Evolutionary conservation across 2,797 vertebrate genomes (phyloP).

Genomic region (Bradypus variegatus): DNA sequence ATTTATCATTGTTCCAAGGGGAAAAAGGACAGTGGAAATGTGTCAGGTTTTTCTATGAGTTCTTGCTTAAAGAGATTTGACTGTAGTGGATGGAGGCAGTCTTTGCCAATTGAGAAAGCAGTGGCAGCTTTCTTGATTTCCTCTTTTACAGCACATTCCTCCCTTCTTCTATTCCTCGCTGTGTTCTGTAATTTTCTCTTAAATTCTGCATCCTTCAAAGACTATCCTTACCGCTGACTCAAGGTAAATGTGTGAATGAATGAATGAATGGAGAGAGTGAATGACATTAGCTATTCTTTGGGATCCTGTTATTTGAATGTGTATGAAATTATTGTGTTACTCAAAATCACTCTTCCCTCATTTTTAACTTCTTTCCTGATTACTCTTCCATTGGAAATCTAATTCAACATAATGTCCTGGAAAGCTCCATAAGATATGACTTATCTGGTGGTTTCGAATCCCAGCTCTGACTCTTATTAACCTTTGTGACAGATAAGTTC

Average conservation of each 20-base stretch:
- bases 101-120: not conserved
- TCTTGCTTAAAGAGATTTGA: not conserved
- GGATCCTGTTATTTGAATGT: not conserved
- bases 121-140: not conserved
- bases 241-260: not conserved
- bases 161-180: not conserved
- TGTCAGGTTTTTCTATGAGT: not conserved
- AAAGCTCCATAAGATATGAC: not conserved
- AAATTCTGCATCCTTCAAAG: not conserved
- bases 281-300: not conserved
- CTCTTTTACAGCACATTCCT: not conserved
- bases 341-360: not conserved
- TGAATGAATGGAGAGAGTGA: no score
- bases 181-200: not conserved
- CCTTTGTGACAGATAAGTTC: not conserved
- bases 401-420: not conserved
- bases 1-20: not conserved
- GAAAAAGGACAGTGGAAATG: not conserved
- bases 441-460: not conserved
- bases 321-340: not conserved
- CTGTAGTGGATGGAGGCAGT: not conserved
- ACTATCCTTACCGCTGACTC: not conserved
- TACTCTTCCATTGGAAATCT: not conserved
- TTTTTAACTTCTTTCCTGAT: not conserved
- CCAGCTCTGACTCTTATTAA: not conserved